Base-by-base conservation (phyloP, 2,113 vertebrate species). In the Campylomormyrus numenius region DNA sequence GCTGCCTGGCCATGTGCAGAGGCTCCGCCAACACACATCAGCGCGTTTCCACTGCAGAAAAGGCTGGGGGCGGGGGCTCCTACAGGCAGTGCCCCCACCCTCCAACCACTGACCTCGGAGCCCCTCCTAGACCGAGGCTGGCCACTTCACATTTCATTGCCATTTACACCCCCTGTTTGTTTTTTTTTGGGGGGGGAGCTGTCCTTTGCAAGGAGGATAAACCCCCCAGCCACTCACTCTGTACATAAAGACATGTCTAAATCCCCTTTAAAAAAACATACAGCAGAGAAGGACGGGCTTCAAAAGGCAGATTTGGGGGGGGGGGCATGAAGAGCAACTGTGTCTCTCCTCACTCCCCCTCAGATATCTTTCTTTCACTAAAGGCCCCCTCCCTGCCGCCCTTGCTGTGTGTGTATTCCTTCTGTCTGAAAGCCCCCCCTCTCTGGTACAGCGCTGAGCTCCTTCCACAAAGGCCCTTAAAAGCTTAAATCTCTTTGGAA, bases 231-330 rank as follows among this genome's bases (percentile, higher is more conserved):
- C 88, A 11, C 46, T 49, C 39, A 52, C 89, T 90, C 49, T 50
- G 62, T 88, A 27, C 70, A 50, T 83, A 90, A 62, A 89, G 48
- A 80, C 49, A 88, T 1, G 66, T 83, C 66, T 84, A 90, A 90
- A 90, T 90, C 84, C 88, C 80, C 89, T 83, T 77, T 88, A 56
- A 46, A 46, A 88, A 90, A 89, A 89, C 83, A 89, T 56, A 84
- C 46, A 52, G 27, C 46, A 52, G 15, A 39, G 77, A 31, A 21
- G 9, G 48, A 15, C 35, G 4, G 84, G 58, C 35, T 91, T 91
- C 58, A 46, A 88, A 89, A 83, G 66, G 39, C 70, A 87, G 88
- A 87, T 89, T 89, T 84, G 2, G 35, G 45, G 49, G 24, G n/a
- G 15, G 24, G 17, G 3, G 11, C 86, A 83, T 74, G 80, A 50